These are phyloP conservation scores for Flabesymbios commensalis DNA, from an alignment of 2,888 invertebrate species.

Conservation along the genomic window DNA sequence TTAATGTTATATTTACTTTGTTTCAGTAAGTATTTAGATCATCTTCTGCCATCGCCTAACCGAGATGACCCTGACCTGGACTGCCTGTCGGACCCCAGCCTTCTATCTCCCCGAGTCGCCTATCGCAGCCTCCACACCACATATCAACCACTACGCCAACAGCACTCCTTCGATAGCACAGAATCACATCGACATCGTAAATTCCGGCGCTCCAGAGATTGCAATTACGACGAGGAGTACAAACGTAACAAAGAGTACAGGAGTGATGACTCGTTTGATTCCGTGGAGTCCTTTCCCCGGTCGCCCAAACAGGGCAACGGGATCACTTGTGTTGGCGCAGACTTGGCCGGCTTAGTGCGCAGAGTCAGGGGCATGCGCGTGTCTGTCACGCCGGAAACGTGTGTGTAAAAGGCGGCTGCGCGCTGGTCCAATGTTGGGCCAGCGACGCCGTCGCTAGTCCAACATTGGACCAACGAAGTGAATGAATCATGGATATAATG, in stretches of 20 bases:
- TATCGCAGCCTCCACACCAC: background rate
- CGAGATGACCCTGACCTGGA: slow-evolving; percentile 28
- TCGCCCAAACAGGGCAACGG: slow-evolving; percentile 36
- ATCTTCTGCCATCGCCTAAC: slow-evolving; percentile 43
- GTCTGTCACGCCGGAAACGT: slow-evolving; percentile 50
- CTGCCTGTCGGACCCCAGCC: too few species aligned
- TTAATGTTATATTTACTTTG: too few species aligned
- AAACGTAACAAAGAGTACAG: background rate
- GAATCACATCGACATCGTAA: slow-evolving; percentile 1
- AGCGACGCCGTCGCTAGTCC: too few species aligned
- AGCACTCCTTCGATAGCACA: too few species aligned
- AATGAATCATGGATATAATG: too few species aligned
- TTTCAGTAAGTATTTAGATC: slow-evolving; percentile 47
- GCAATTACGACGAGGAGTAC: slow-evolving; percentile 15
- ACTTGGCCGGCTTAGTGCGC: slow-evolving; percentile 47
- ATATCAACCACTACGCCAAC: too few species aligned
- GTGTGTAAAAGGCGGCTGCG: too few species aligned
- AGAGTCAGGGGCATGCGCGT: slow-evolving; percentile 53
- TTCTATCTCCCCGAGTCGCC: too few species aligned
- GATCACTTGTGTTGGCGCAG: slow-evolving; percentile 43
- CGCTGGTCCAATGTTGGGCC: too few species aligned
- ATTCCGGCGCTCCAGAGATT: slow-evolving; percentile 1
- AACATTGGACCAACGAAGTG: too few species aligned
- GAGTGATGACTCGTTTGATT: slow-evolving; percentile 4
- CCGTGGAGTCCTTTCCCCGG: slow-evolving; percentile 8